Evolutionary conservation across 2,888 invertebrate species (phyloP).

Genomic region (Diaphora mendica): DNA sequence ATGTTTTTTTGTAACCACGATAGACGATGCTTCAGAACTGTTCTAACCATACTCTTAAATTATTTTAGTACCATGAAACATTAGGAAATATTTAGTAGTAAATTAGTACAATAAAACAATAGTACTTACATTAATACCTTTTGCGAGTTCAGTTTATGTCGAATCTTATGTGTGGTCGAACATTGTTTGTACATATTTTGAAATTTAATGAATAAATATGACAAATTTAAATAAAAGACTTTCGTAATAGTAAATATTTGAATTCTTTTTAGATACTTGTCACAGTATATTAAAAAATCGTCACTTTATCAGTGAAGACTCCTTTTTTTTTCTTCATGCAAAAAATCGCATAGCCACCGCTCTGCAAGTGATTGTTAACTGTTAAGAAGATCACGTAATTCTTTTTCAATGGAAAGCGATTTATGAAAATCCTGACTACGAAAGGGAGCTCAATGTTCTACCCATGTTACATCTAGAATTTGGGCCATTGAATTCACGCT

Average conservation of each 20-base stretch:
- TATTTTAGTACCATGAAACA: neutral
- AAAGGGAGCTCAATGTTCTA: no score
- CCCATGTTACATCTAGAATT: no score
- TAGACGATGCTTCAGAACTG: neutral
- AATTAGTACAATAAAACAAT: neutral
- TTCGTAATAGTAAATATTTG: no score
- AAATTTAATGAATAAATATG: neutral
- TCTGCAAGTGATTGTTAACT: no score
- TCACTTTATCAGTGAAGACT: no score
- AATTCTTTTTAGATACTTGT: no score
- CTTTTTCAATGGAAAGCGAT: no score
- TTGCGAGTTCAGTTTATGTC: neutral
- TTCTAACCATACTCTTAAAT: neutral
- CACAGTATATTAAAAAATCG: neutral
- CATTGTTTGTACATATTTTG: neutral
- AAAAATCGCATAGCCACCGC: no score
- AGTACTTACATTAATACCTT: neutral
- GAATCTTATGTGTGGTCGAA: neutral
- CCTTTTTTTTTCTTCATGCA: no score
- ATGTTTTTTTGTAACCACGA: neutral
- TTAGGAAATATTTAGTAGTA: neutral
- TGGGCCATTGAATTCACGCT: no score
- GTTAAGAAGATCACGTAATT: no score
- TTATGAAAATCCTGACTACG: no score
- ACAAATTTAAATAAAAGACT: neutral